These are phyloP conservation scores for Scleropages formosus DNA, from an alignment of 2,797 vertebrate genomes.

Conservation along the genomic window DNA sequence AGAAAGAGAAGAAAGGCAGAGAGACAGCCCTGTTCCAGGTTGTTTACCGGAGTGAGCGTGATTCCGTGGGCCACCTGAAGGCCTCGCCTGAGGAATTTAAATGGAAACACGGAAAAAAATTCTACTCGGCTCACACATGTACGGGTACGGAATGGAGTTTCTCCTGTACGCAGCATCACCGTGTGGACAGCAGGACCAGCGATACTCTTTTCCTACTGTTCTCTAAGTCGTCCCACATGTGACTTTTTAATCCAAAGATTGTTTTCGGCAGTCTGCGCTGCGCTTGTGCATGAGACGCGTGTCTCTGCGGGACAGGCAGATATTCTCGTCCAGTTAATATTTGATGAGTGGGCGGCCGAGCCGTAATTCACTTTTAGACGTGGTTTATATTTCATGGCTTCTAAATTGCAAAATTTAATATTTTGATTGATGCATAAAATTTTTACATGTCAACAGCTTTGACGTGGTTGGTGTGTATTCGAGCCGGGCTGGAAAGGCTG, in stretches of 20 bases:
- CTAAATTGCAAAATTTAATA: neutral
- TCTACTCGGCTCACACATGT: too few relatives aligned
- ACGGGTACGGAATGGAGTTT: too few relatives aligned
- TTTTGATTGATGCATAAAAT: conserved; percentile 17
- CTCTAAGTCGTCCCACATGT: neutral
- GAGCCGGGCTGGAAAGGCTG: neutral
- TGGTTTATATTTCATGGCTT: neutral
- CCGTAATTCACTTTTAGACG: conserved; percentile 19
- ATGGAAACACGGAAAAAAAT: too few relatives aligned
- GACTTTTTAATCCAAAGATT: too few relatives aligned
- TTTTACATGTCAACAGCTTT: conserved; percentile 4
- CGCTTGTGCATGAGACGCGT: too few relatives aligned
- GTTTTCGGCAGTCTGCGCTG: too few relatives aligned
- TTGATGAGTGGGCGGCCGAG: neutral
- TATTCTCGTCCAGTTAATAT: conserved; percentile 9
- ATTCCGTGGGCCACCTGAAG: too few relatives aligned
- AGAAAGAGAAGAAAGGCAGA: neutral
- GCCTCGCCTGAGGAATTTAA: too few relatives aligned
- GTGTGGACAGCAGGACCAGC: too few relatives aligned
- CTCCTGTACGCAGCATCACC: too few relatives aligned
- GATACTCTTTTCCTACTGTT: neutral
- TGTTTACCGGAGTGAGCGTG: neutral
- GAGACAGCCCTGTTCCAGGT: neutral
- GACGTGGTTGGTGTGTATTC: too few relatives aligned
- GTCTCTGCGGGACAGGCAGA: neutral